Evolutionary conservation across 2,888 invertebrate genomes (phyloP).

Genomic region (Cheiracanthium punctorium): DNA sequence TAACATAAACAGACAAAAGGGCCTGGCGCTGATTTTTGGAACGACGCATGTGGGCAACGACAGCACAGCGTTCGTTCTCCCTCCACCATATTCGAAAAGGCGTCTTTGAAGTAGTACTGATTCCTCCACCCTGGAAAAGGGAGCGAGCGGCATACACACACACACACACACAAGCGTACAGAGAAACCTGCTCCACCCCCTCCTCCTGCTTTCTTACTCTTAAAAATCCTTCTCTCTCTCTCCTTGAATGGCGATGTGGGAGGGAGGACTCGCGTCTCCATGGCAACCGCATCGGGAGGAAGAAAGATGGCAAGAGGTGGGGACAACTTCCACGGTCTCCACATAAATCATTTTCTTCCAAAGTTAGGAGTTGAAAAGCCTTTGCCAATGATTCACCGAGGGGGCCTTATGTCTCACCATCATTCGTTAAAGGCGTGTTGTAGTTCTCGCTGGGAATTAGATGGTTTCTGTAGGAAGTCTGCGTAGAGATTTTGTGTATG

Average conservation of each 20-base stretch:
- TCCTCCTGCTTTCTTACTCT: conserved; percentile 21
- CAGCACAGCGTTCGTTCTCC: neutral
- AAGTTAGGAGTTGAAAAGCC: conserved; percentile 67
- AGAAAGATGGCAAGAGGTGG: conserved; percentile 58
- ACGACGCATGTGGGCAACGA: neutral
- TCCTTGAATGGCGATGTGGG: conserved; percentile 49
- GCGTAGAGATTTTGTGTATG: conserved; percentile 20
- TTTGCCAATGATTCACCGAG: conserved; percentile 61
- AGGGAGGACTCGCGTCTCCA: conserved; percentile 30
- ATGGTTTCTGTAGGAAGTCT: conserved; percentile 53
- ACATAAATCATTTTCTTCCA: conserved; percentile 64
- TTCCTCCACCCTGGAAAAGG: neutral
- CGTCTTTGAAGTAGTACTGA: conserved; percentile 13
- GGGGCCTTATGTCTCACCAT: conserved; percentile 43
- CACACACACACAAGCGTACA: neutral
- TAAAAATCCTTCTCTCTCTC: conserved; percentile 39
- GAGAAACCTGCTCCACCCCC: neutral
- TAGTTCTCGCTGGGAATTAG: conserved; percentile 54
- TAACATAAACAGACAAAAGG: conserved; percentile 9
- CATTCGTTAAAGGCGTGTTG: conserved; percentile 69
- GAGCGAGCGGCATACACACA: too few species aligned
- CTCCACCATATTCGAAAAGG: neutral
- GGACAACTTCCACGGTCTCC: conserved; percentile 63
- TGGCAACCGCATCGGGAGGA: conserved; percentile 39
- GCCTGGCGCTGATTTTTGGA: neutral